Evolutionary conservation across 64 coral and sea anemone genomes (phyloP), one percentile per base, ranked within the genome.

Genomic region (Pocillopora verrucosa): DNA sequence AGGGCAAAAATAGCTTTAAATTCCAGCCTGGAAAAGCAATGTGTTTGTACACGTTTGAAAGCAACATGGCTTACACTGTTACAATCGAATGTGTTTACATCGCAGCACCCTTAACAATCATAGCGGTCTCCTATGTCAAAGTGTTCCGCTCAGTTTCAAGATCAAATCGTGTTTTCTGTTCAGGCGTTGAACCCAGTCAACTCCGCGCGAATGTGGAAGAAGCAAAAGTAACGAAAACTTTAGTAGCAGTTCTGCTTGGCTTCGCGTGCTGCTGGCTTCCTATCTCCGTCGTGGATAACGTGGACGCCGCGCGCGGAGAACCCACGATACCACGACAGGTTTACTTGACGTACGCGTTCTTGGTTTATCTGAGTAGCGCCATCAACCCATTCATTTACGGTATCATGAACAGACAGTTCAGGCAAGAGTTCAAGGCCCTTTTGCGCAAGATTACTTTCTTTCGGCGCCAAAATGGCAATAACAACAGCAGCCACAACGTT

Each of bases 351-450:
- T 93, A 89, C 79, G 78, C 58, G 74, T 93, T 82, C 56, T 26
- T 89, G 68, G 87, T 59, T 20, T 93, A 93, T n/a, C 56, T 93
- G 61, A 88, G 85, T 19, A 93, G 92, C 72, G 83, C 87, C 34
- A 80, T 89, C 15, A 93, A 93, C 59, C 87, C 92, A 0, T 83
- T 93, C 59, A 93, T 93, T 59, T 93, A 89, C 30, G 92, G 92
- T 58, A 72, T 89, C n/a, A 77, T 77, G 30, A 93, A 87, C 60
- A 82, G 79, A 17, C 81, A 69, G 10, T 93, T 93, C 19, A 87
- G 87, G 41, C 78, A 78, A 89, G 92, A 89, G 80, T 93, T 62
- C 36, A 80, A 80, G 41, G 19, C 65, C 7, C 24, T 92, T 30
- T 80, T 76, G 41, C 41, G 41, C 41, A 45, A 45, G 41, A 45